Base-by-base conservation (phyloP, 2,888 invertebrate genomes). In the Drosophila merina region DNA sequence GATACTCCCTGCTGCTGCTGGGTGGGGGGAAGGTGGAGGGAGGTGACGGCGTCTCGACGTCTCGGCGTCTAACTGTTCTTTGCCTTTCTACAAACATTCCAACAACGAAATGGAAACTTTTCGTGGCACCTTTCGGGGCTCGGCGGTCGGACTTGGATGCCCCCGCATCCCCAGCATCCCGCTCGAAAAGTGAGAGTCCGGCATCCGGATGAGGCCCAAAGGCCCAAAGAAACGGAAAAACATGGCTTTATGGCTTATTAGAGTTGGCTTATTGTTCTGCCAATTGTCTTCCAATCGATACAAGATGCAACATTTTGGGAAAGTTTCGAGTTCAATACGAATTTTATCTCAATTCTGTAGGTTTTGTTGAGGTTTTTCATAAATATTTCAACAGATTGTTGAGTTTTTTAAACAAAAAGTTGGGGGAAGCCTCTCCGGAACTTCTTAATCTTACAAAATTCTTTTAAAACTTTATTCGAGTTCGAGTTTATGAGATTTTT, bases 51-150 rank as follows among this genome's bases (percentile, higher is more conserved):
- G 28, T 28, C 28, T 28, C 56, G 71, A 50, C 66, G 56, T 78
- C 76, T 78, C 76, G 77, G 28, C 40, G 71, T 52, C 64, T 74
- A 74, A 74, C 74, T 74, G 74, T 74, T 74, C 71, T 74, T 71
- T 40, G 74, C 74, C 74, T 74, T 74, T 74, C 80, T 83, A 80
- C 66, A 57, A 31, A 56, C 59, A 56, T 59, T 59, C 66, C 51
- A 70, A 84, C 74, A 86, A 87, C 78, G 82, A 82, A 82, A 82
- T 85, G 74, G 72, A 82, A 82, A 87, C 70, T 54, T 67, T 59
- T 64, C 31, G 47, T 67, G 52, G 28, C 74, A 33, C 52, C 47
- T 60, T 45, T 66, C 25, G 40, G 54, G 3, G 20, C 44, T 47
- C 28, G 52, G 14, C 14, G 14, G 1, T 14, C 14, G 20, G 20